Evolutionary conservation across 2,797 vertebrate genomes (phyloP).

Genomic region (Molossus molossus): DNA sequence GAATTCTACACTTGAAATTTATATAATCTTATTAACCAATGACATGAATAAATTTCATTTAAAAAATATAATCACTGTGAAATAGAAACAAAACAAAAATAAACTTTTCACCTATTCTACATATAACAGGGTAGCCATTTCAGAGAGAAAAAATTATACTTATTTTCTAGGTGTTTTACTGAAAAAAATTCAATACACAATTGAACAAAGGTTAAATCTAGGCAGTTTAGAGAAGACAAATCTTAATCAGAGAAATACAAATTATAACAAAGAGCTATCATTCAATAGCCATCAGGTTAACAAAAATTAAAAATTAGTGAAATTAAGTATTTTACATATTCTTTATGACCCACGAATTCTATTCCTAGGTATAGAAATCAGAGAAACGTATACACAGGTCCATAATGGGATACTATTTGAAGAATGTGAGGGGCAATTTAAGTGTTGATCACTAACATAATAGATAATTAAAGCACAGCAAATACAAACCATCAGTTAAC

Average conservation of each 20-base stretch:
- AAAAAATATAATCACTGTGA: neutral
- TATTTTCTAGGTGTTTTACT: neutral
- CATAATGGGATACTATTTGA: neutral
- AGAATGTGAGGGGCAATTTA: slow-evolving; percentile 7
- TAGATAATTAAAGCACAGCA: neutral
- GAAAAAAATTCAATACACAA: neutral
- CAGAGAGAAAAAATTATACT: neutral
- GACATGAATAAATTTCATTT: neutral
- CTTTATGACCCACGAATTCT: neutral
- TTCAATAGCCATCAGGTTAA: neutral
- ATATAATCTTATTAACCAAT: neutral
- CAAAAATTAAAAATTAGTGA: slow-evolving; percentile 42
- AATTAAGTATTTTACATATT: slow-evolving; percentile 3
- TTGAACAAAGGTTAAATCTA: slow-evolving; percentile 42
- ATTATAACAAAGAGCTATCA: neutral
- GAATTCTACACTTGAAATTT: neutral
- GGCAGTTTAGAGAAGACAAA: slow-evolving; percentile 35
- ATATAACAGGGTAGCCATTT: neutral
- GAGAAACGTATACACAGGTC: neutral
- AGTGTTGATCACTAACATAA: neutral
- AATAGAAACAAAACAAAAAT: neutral
- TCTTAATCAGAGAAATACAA: slow-evolving; percentile 34
- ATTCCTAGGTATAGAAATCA: neutral
- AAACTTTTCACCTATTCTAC: neutral
- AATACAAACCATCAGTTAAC: slow-evolving; percentile 31